Evolutionary conservation across 1,140 invertebrate genomes (phyloP).

Genomic region (Aphaenogaster rudis): DNA sequence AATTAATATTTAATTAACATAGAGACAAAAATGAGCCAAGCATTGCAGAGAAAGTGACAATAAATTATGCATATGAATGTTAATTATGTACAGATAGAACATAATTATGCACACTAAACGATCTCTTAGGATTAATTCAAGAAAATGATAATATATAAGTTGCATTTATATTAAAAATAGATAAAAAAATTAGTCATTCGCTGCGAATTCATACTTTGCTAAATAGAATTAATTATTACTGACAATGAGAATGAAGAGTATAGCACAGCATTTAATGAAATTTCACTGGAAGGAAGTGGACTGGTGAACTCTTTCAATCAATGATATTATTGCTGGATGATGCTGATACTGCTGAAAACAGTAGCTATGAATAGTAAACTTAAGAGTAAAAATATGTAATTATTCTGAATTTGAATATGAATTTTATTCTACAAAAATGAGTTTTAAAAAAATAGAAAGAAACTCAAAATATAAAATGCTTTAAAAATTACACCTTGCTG

Average conservation of each 20-base stretch:
- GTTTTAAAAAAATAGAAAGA: neutral
- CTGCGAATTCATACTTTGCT: neutral
- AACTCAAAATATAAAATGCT: neutral
- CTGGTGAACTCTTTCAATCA: neutral
- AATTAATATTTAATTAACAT: slow-evolving; percentile 51
- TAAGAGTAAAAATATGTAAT: neutral
- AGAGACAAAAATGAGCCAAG: slow-evolving; percentile 3
- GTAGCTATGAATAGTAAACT: neutral
- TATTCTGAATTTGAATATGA: neutral
- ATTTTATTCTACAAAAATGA: neutral
- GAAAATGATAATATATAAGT: neutral
- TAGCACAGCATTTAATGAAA: neutral
- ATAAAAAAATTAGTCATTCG: neutral
- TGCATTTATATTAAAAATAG: neutral
- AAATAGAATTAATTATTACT: neutral
- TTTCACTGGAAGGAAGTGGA: neutral
- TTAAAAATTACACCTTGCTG: neutral
- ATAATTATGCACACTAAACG: neutral
- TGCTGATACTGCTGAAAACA: neutral
- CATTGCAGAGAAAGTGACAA: slow-evolving; percentile 4
- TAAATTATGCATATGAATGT: slow-evolving; percentile 18
- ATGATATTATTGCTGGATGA: neutral
- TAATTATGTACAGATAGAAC: neutral
- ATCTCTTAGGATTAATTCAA: neutral
- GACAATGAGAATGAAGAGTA: slow-evolving; percentile 8